A percentile compares a stretch with the other conserved stretches of the same genome.
These are phyloP conservation scores for Tetropium fuscum DNA, from an alignment of 2,888 invertebrate species.

Conservation along the genomic window DNA sequence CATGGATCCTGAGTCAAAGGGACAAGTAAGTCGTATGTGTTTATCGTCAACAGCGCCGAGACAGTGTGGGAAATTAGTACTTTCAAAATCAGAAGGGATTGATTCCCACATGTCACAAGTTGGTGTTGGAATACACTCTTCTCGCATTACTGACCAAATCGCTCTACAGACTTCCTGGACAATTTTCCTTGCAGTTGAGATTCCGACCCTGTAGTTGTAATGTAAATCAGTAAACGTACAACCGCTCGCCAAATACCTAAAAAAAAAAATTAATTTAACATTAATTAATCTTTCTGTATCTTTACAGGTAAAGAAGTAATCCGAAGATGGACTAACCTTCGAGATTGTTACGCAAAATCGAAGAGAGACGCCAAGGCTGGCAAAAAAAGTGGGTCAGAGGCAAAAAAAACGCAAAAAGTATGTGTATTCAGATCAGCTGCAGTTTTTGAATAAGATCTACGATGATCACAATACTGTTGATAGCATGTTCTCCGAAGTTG, in stretches of 20 bases:
- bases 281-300: not conserved
- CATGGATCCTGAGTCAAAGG: slow-evolving; percentile 19
- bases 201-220: slow-evolving; percentile 26
- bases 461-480: slow-evolving; percentile 1
- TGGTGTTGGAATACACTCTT: slow-evolving; percentile 21
- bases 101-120: slow-evolving; percentile 9
- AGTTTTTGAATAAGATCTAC: slow-evolving; percentile 15
- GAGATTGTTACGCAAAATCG: slow-evolving; percentile 18
- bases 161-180: slow-evolving; percentile 18
- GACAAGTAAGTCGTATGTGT: slow-evolving; percentile 22
- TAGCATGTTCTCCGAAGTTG: not conserved
- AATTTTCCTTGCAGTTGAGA: slow-evolving; percentile 21
- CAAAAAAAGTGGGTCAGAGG: slow-evolving; percentile 20
- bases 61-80: slow-evolving; percentile 26
- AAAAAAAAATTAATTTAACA: slow-evolving; percentile 6
- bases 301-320: slow-evolving; percentile 22
- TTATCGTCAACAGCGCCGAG: slow-evolving; percentile 29
- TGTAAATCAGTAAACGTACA: slow-evolving; percentile 29
- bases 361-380: slow-evolving; percentile 11
- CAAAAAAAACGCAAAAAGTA: slow-evolving; percentile 16
- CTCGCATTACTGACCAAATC: slow-evolving; percentile 20
- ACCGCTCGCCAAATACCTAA: slow-evolving; percentile 28
- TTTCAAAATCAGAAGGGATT: slow-evolving; percentile 13
- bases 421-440: slow-evolving; percentile 22
- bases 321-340: slow-evolving; percentile 22